These are phyloP conservation scores for Cyclina sinensis DNA, from an alignment of 1,140 invertebrate genomes.

Conservation along the genomic window DNA sequence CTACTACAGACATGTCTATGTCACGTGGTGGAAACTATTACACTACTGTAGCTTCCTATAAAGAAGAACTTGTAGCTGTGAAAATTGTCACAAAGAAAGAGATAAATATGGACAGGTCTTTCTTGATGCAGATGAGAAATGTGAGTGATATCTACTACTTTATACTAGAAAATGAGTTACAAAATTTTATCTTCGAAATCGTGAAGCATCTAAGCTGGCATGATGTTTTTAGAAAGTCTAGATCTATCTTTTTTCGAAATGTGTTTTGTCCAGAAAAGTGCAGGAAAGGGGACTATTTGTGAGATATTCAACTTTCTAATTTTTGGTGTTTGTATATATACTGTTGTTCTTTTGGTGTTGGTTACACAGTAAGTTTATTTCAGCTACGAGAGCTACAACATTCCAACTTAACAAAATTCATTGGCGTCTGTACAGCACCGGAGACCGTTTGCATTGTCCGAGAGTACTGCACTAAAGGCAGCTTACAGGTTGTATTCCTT, in stretches of 20 bases:
- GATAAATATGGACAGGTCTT: conserved; percentile 74
- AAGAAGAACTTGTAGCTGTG: conserved; percentile 73
- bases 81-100: conserved; percentile 76
- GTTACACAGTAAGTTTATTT: too few relatives aligned
- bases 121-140: conserved; percentile 78
- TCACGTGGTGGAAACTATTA: conserved; percentile 5
- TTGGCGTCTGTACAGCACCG: conserved; percentile 96
- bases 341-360: too few relatives aligned
- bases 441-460: conserved; percentile 91
- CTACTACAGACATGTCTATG: conserved; percentile 24
- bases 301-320: too few relatives aligned
- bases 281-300: too few relatives aligned
- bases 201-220: too few relatives aligned
- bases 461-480: conserved; percentile 97
- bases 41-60: conserved; percentile 64
- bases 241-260: too few relatives aligned
- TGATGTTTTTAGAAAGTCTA: too few relatives aligned
- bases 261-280: too few relatives aligned
- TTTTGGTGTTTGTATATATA: too few relatives aligned
- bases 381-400: conserved; percentile 97
- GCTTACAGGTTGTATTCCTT: conserved; percentile 89
- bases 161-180: too few relatives aligned
- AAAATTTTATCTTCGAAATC: too few relatives aligned
- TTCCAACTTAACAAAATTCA: conserved; percentile 96
- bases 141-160: too few relatives aligned